Evolutionary conservation across 2,113 vertebrate genomes (phyloP), one percentile per base, ranked within the genome.

Genomic region (Pomatorhinus ruficollis): DNA sequence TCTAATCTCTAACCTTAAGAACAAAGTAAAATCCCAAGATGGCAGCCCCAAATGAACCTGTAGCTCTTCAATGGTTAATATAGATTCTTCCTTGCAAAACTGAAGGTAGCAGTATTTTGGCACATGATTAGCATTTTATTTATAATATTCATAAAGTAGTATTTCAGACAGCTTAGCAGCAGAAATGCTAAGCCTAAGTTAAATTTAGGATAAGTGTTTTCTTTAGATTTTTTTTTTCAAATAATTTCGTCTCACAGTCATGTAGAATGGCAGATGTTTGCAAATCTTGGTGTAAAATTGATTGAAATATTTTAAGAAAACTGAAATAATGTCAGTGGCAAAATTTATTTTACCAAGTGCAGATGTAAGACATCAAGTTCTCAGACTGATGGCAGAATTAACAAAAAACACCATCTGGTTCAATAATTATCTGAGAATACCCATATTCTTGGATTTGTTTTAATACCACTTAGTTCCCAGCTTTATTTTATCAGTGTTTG

Each of bases 351-450:
- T 98, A 97, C 98, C 95, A 97, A 98, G 97, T 98, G 95, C 98
- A 98, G 98, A 98, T 98, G 98, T 98, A 98, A 98, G 98, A 97
- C 98, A 98, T 98, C 98, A 98, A 98, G 97, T 98, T 98, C 98
- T 98, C 97, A 98, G 97, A 98, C 98, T 98, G 98, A 98, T 98
- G 98, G 98, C 98, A 98, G 98, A 98, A 98, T 98, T 98, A 98
- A 98, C 97, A 98, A 98, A 98, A 98, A 98, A 98, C 98, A 98
- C 98, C 98, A 98, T 98, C 98, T 98, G 98, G 97, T 98, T 98
- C 98, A 98, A 98, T 98, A 98, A 98, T 98, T 98, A 98, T 98
- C 97, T 97, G 97, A 98, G 98, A 98, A 98, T 98, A 98, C 97
- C 96, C 98, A 97, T 98, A 98, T 98, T 98, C 98, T 98, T 98